Evolutionary conservation across 1,140 invertebrate species (phyloP).

Genomic region (Pachypeltis micranthus): DNA sequence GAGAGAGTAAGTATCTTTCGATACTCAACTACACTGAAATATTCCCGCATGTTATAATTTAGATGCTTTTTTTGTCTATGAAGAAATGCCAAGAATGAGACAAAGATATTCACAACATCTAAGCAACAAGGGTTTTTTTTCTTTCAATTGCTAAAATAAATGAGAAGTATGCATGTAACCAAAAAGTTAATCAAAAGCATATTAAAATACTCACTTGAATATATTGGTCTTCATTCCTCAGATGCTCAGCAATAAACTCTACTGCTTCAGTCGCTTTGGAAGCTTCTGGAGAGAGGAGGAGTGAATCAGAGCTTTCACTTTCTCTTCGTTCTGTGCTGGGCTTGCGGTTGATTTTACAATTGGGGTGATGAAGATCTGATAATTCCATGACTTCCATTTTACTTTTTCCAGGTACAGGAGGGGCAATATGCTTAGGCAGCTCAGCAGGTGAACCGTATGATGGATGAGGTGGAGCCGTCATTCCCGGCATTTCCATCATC

Average conservation of each 20-base stretch:
- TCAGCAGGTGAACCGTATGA: slow-evolving; percentile 65
- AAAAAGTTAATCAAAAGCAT: slow-evolving; percentile 2
- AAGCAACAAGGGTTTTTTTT: too few species aligned
- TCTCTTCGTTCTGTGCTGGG: slow-evolving; percentile 62
- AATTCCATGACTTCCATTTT: slow-evolving; percentile 89
- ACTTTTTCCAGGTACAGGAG: slow-evolving; percentile 45
- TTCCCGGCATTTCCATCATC: slow-evolving; percentile 93
- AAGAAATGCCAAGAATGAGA: too few species aligned
- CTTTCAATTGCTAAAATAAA: background rate
- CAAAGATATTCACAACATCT: too few species aligned
- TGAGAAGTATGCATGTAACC: background rate
- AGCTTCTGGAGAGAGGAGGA: slow-evolving; percentile 81
- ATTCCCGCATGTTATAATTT: too few species aligned
- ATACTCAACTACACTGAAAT: too few species aligned
- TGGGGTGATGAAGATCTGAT: slow-evolving; percentile 87
- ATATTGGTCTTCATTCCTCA: slow-evolving; percentile 91
- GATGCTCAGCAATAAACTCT: slow-evolving; percentile 94
- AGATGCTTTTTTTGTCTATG: too few species aligned
- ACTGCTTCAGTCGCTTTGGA: slow-evolving; percentile 93
- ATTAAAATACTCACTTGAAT: slow-evolving; percentile 69
- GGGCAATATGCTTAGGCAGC: slow-evolving; percentile 59
- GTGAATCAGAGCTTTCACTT: slow-evolving; percentile 80
- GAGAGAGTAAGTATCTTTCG: too few species aligned
- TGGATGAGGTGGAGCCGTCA: slow-evolving; percentile 68
- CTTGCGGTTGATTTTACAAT: slow-evolving; percentile 87